Conservation (phyloP, 2,113 vertebrate species). For the Pitta sordida region DNA sequence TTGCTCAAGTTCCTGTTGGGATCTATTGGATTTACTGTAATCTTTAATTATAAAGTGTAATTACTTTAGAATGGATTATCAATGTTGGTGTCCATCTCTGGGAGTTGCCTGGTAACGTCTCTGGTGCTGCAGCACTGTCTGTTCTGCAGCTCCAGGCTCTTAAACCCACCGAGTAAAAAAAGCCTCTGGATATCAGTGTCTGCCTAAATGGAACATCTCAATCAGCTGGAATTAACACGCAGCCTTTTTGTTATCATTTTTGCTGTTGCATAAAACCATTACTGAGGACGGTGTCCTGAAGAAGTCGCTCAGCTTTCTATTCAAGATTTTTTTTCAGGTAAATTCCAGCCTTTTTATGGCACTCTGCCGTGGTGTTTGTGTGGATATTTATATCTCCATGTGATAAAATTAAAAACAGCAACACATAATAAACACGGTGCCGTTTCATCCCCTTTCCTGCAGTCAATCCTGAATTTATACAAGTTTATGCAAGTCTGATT, state of each 20-base stretch:
- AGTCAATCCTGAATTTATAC: neutral
- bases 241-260: neutral
- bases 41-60: conserved; percentile 71
- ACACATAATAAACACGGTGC: neutral
- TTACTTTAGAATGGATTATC: conserved; percentile 67
- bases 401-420: neutral
- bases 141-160: conserved; percentile 22
- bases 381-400: neutral
- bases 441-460: neutral
- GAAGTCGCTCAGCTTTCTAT: neutral
- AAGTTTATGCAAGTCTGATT: neutral
- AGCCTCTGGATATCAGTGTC: neutral
- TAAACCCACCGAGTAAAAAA: neutral
- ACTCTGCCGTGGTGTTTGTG: neutral
- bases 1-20: conserved; percentile 45
- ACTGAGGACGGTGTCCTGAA: rapidly evolving
- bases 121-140: conserved; percentile 25
- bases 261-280: neutral
- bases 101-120: conserved; percentile 72
- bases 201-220: conserved; percentile 43
- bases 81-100: conserved; percentile 30
- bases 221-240: neutral
- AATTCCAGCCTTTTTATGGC: neutral
- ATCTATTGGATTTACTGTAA: conserved; percentile 67
- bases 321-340: neutral